Conservation (phyloP, 2,113 vertebrate genomes). For the Archocentrus centrarchus region DNA sequence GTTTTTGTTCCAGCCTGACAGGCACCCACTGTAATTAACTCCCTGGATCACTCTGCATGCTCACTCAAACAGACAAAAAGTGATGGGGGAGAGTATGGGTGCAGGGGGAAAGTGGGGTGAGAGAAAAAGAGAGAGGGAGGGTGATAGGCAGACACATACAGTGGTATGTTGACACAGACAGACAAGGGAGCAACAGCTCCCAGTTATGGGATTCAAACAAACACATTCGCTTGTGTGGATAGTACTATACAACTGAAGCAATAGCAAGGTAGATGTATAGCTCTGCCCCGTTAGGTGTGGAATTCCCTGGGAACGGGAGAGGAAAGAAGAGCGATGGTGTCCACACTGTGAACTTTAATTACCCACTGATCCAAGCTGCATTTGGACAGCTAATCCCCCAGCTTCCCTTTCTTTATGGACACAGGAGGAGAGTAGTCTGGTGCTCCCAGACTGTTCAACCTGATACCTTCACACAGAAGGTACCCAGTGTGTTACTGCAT, state of each 20-base stretch:
- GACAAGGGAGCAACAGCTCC: conserved; percentile 29
- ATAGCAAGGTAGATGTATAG: conserved; percentile 7
- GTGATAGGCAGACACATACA: conserved; percentile 43
- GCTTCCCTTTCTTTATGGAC: conserved; percentile 63
- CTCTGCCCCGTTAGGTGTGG: conserved; percentile 33
- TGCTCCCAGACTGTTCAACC: conserved; percentile 35
- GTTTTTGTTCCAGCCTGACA: conserved; percentile 82
- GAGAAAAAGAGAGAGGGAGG: conserved; percentile 24
- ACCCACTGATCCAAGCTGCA: conserved; percentile 67
- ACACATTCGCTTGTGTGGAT: conserved; percentile 17
- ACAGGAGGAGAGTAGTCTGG: conserved; percentile 48
- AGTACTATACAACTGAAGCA: not conserved
- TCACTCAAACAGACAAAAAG: conserved; percentile 76
- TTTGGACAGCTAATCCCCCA: conserved; percentile 71
- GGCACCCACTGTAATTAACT: conserved; percentile 82
- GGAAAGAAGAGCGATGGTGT: conserved; percentile 36
- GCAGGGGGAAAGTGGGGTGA: conserved; percentile 18
- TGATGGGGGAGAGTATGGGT: conserved; percentile 30
- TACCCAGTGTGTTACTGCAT: not conserved
- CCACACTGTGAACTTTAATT: conserved; percentile 60
- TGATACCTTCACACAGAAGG: not conserved
- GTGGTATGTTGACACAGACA: conserved; percentile 53
- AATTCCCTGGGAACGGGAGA: conserved; percentile 42
- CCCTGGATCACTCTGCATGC: conserved; percentile 81
- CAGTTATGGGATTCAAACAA: conserved; percentile 21